Evolutionary conservation across 2,113 vertebrate genomes (phyloP).

Genomic region (Ailuropoda melanoleuca): DNA sequence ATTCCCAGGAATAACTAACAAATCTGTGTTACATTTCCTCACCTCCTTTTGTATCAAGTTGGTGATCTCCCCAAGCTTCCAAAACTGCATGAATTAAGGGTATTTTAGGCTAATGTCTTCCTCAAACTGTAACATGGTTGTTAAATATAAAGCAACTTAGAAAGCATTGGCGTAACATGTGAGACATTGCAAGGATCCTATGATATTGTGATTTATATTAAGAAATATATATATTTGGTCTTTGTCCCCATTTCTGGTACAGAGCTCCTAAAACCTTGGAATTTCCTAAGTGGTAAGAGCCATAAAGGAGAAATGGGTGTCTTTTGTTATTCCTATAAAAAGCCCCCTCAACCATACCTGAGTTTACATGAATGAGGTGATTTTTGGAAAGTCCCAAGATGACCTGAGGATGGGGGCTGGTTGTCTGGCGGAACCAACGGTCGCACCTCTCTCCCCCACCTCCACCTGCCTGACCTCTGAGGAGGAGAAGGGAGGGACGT

Average conservation of each 20-base stretch:
- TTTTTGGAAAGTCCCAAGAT: slow-evolving; percentile 16
- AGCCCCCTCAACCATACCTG: neutral
- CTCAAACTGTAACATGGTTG: neutral
- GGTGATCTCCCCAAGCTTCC: neutral
- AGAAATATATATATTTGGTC: neutral
- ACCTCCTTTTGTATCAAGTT: slow-evolving; percentile 13
- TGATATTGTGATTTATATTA: slow-evolving; percentile 17
- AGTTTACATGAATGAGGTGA: slow-evolving; percentile 4
- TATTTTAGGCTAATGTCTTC: neutral
- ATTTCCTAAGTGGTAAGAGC: neutral
- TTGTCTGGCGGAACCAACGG: neutral
- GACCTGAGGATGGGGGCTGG: neutral
- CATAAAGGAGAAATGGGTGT: neutral
- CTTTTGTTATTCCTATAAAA: neutral
- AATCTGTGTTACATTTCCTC: slow-evolving; percentile 17
- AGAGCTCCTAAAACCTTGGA: neutral
- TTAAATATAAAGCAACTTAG: slow-evolving; percentile 33
- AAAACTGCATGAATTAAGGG: neutral
- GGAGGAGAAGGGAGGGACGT: neutral
- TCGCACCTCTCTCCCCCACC: neutral
- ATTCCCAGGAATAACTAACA: slow-evolving; percentile 48
- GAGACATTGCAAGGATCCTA: neutral
- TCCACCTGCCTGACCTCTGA: neutral
- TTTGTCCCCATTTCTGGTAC: neutral
- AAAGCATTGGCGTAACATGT: neutral